Conservation (phyloP, 2,888 invertebrate genomes). For the Metellina segmentata region DNA sequence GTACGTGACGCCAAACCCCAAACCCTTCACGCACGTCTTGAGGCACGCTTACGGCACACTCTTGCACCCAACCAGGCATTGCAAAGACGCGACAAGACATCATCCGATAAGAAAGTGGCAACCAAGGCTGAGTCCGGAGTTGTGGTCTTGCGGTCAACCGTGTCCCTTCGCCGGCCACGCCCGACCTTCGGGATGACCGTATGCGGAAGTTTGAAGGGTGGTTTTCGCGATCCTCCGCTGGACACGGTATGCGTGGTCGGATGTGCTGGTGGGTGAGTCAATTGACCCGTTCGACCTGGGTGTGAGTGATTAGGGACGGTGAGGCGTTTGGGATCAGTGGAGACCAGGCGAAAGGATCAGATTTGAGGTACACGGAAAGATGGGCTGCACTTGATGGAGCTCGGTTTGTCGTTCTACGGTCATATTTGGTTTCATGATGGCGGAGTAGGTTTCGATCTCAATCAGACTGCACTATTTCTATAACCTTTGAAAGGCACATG, state of each 20-base stretch:
- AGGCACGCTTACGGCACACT: slow-evolving; percentile 55
- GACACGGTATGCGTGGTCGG: neutral
- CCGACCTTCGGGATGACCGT: slow-evolving; percentile 33
- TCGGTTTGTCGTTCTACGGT: too few species aligned
- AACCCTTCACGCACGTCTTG: neutral
- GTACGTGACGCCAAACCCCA: neutral
- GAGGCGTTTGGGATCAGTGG: too few species aligned
- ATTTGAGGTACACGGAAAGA: too few species aligned
- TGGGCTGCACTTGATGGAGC: too few species aligned
- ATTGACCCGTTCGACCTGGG: too few species aligned
- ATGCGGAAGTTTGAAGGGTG: slow-evolving; percentile 34
- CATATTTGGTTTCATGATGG: too few species aligned
- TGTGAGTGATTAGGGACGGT: too few species aligned
- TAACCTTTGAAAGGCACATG: too few species aligned
- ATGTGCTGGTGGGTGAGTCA: neutral
- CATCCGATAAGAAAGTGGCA: too few species aligned
- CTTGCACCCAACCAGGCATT: neutral
- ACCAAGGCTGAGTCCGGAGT: slow-evolving; percentile 39
- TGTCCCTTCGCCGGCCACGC: slow-evolving; percentile 18
- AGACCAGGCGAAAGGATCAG: too few species aligned
- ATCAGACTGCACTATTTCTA: too few species aligned
- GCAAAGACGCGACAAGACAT: neutral
- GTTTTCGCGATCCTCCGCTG: neutral
- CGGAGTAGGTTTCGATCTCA: too few species aligned
- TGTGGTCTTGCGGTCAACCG: slow-evolving; percentile 69